Evolutionary conservation across 2,797 vertebrate species (phyloP).

Genomic region (Halcyon badia): DNA sequence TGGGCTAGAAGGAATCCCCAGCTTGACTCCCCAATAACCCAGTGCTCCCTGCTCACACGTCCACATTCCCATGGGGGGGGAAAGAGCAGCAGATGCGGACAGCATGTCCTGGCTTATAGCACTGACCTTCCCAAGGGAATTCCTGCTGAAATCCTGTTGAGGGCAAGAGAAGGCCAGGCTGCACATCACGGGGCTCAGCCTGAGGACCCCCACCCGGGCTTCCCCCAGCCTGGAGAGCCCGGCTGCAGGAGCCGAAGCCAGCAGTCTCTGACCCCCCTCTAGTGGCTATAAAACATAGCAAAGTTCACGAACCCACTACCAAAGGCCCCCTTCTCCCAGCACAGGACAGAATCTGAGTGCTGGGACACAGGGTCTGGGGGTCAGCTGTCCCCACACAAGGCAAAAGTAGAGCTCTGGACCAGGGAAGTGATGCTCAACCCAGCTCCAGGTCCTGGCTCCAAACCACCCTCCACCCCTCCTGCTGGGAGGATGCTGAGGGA

Average conservation of each 20-base stretch:
- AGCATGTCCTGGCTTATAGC: background rate
- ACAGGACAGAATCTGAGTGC: background rate
- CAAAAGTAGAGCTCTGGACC: background rate
- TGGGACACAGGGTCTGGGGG: fast-evolving
- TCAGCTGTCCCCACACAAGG: background rate
- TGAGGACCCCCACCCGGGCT: background rate
- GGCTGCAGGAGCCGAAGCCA: conserved; percentile 18
- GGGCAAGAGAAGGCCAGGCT: background rate
- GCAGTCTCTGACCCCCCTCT: conserved; percentile 72
- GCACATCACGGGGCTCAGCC: background rate
- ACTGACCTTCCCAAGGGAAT: background rate
- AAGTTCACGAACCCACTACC: conserved; percentile 52
- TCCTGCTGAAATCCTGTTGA: background rate
- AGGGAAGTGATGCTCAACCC: background rate
- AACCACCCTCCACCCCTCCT: background rate
- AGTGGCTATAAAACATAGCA: conserved; percentile 71
- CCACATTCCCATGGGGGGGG: background rate
- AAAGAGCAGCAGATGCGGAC: background rate
- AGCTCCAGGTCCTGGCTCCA: background rate
- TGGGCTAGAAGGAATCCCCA: background rate
- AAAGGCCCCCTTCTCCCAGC: background rate
- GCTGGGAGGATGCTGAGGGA: background rate
- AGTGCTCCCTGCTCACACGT: fast-evolving
- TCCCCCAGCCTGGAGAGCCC: background rate
- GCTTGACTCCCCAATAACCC: too few relatives aligned